Evolutionary conservation across 2,888 invertebrate genomes (phyloP).

Genomic region (Ornithoptera alexandrae): DNA sequence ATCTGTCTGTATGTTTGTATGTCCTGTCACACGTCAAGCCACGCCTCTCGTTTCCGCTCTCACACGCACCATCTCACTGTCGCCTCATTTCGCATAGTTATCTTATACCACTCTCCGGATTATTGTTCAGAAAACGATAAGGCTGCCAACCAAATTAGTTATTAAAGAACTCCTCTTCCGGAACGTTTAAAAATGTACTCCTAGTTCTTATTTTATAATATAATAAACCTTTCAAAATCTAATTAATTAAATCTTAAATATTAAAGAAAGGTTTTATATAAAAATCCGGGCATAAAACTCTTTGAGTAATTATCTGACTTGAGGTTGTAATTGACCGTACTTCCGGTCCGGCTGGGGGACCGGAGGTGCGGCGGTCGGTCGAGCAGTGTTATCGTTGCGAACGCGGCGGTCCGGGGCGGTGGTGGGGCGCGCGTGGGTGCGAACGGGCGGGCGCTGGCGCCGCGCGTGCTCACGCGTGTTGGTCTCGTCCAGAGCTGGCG

Average conservation of each 20-base stretch:
- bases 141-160: constrained; percentile 33
- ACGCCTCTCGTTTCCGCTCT: constrained; percentile 77
- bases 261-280: too few relatives aligned
- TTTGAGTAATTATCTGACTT: too few relatives aligned
- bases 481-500: constrained; percentile 50
- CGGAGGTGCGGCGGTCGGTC: too few relatives aligned
- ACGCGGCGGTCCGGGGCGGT: constrained; percentile 19
- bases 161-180: too few relatives aligned
- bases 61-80: constrained; percentile 77
- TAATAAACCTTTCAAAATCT: too few relatives aligned
- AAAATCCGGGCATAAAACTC: too few relatives aligned
- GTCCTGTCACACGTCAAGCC: constrained; percentile 65
- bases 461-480: constrained; percentile 56
- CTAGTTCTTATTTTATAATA: too few relatives aligned
- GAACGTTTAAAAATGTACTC: too few relatives aligned
- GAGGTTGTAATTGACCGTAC: too few relatives aligned
- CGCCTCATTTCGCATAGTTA: constrained; percentile 68
- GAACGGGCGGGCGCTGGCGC: constrained; percentile 28
- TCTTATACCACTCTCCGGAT: constrained; percentile 45
- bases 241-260: too few relatives aligned
- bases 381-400: too few relatives aligned
- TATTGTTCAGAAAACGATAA: constrained; percentile 18
- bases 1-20: constrained; percentile 41
- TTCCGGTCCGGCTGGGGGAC: too few relatives aligned
- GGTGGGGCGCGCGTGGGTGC: constrained; percentile 29